Percentiles rank a stretch among this genome's conserved stretches.
Conservation (phyloP, 2,113 vertebrate species). For the Sceloporus tristichus region DNA sequence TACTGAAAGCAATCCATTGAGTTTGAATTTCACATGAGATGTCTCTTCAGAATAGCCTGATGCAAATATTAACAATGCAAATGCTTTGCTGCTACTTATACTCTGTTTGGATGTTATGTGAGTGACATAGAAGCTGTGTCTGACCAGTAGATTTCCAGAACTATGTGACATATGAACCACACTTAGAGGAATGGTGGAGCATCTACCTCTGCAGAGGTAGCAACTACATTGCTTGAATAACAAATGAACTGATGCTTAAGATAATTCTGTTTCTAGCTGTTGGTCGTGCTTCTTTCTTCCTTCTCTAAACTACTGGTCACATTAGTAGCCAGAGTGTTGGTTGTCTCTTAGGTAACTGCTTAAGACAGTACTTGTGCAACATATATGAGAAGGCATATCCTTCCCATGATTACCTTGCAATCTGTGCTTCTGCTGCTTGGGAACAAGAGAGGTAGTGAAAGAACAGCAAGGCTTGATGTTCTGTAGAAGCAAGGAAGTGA, state of each 20-base stretch:
- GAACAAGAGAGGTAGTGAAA: neutral
- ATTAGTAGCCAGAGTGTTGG: neutral
- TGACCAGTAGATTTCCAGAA: neutral
- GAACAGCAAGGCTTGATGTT: neutral
- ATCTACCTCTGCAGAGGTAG: neutral
- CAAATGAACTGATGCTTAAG: neutral
- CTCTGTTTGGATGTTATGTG: neutral
- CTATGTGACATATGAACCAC: too few species aligned
- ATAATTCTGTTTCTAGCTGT: neutral
- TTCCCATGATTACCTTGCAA: neutral
- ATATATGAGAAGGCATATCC: neutral
- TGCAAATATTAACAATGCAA: neutral
- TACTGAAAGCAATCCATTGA: neutral
- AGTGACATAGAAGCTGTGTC: neutral
- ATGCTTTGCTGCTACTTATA: neutral
- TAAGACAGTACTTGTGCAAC: too few species aligned
- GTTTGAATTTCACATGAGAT: neutral
- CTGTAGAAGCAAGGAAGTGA: neutral
- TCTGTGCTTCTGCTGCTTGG: too few species aligned
- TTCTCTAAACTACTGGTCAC: neutral
- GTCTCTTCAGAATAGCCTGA: neutral
- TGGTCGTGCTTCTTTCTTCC: neutral
- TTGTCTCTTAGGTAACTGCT: neutral
- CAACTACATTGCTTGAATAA: neutral
- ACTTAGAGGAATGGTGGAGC: too few species aligned